These are phyloP conservation scores for Urophycis tenuis DNA, from an alignment of 2,797 vertebrate species.

Conservation along the genomic window DNA sequence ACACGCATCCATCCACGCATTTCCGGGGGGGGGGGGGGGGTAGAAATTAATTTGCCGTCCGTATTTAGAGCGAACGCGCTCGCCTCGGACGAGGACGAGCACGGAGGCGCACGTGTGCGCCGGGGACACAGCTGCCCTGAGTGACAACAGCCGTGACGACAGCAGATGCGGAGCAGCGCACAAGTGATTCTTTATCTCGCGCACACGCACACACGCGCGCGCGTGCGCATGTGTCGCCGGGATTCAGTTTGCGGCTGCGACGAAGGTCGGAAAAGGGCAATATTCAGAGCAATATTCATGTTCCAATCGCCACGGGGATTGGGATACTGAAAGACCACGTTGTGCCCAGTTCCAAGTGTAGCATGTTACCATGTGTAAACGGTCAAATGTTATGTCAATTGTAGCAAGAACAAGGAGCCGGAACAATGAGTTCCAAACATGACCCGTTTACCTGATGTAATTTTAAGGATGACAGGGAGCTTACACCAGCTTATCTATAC, in stretches of 20 bases:
- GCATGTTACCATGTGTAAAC: not conserved
- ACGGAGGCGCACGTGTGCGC: slow-evolving; percentile 26
- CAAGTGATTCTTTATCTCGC: slow-evolving; percentile 3
- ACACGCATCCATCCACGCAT: slow-evolving; percentile 24
- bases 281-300: not conserved
- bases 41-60: slow-evolving; percentile 13
- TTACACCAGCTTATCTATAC: not conserved
- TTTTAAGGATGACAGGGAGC: not conserved
- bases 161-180: slow-evolving; percentile 39
- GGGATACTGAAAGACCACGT: not conserved
- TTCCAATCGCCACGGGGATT: not conserved
- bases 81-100: slow-evolving; percentile 23
- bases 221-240: not conserved
- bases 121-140: slow-evolving; percentile 37
- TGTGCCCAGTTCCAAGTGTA: not conserved
- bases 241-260: not conserved
- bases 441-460: not conserved
- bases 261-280: not conserved
- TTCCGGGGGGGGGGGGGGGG: no score
- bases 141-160: slow-evolving; percentile 16
- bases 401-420: not conserved
- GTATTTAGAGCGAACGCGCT: not conserved
- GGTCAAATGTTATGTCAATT: not conserved
- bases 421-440: not conserved
- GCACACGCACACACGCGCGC: not conserved